These are phyloP conservation scores for Sander lucioperca DNA, from an alignment of 2,113 vertebrate species.

Conservation along the genomic window DNA sequence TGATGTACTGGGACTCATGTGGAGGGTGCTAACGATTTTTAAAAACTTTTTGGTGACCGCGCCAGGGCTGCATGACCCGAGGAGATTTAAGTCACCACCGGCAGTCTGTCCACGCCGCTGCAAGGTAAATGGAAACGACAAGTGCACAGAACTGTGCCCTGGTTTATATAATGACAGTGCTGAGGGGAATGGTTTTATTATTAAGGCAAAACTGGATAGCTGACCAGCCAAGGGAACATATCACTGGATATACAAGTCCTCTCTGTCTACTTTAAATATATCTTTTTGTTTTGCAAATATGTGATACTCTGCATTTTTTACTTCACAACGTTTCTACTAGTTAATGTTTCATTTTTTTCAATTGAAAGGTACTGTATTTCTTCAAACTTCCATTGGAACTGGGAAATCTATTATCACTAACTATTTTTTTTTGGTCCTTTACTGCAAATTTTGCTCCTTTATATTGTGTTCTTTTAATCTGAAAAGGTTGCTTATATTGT, in stretches of 20 bases:
- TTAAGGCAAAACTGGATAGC: constrained; percentile 14
- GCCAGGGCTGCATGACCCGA: constrained; percentile 66
- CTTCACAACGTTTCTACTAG: not conserved
- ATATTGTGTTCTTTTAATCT: not conserved
- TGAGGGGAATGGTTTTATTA: constrained; percentile 42
- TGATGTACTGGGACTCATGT: constrained; percentile 53
- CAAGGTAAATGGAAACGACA: constrained; percentile 75
- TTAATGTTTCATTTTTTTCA: constrained; percentile 41
- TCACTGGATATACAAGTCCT: not conserved
- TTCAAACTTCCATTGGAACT: not conserved
- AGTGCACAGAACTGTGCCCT: constrained; percentile 68
- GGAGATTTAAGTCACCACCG: constrained; percentile 70
- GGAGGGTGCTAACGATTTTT: constrained; percentile 68
- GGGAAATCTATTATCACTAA: not conserved
- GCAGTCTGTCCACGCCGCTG: constrained; percentile 76
- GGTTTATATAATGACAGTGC: constrained; percentile 46
- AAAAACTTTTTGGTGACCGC: constrained; percentile 65
- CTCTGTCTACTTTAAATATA: not conserved
- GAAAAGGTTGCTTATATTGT: not conserved
- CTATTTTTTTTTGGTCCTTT: not conserved
- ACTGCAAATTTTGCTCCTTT: not conserved
- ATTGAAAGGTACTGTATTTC: constrained; percentile 44
- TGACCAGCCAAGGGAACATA: not conserved
- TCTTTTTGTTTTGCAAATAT: constrained; percentile 23
- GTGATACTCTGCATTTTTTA: constrained; percentile 14